Evolutionary conservation across 2,888 invertebrate species (phyloP).

Genomic region (Eurytoma californica): DNA sequence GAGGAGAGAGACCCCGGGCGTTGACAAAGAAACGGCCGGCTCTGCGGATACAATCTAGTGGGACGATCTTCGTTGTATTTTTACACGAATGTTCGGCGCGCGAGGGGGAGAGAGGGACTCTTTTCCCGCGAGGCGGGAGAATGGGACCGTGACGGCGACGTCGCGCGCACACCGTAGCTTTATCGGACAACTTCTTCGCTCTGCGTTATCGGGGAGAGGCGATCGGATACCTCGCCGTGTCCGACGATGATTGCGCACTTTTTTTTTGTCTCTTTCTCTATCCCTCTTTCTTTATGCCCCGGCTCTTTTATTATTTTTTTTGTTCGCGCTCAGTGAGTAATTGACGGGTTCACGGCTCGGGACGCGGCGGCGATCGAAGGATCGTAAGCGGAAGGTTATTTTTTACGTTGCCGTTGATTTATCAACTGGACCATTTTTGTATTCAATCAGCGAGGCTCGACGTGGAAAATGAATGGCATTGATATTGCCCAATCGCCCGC

Average conservation of each 20-base stretch:
- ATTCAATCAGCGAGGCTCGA: slow-evolving; percentile 6
- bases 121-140: slow-evolving; percentile 1
- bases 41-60: slow-evolving; percentile 36
- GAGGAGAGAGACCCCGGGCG: slow-evolving; percentile 9
- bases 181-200: not conserved
- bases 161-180: not conserved
- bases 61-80: slow-evolving; percentile 45
- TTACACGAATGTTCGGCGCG: not conserved
- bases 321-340: too few species aligned
- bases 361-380: not conserved
- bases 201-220: too few species aligned
- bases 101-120: too few species aligned
- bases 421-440: not conserved
- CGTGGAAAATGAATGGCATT: not conserved
- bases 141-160: not conserved
- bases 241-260: slow-evolving; percentile 30
- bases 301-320: too few species aligned
- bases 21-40: slow-evolving; percentile 43
- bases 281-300: not conserved
- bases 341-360: too few species aligned
- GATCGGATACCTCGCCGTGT: not conserved
- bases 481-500: too few species aligned
- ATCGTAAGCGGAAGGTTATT: slow-evolving; percentile 15
- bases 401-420: not conserved
- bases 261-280: slow-evolving; percentile 18